Evolutionary conservation across 2,888 invertebrate species (phyloP), one percentile per base, ranked within the genome.

Genomic region (Philereme vetulata): DNA sequence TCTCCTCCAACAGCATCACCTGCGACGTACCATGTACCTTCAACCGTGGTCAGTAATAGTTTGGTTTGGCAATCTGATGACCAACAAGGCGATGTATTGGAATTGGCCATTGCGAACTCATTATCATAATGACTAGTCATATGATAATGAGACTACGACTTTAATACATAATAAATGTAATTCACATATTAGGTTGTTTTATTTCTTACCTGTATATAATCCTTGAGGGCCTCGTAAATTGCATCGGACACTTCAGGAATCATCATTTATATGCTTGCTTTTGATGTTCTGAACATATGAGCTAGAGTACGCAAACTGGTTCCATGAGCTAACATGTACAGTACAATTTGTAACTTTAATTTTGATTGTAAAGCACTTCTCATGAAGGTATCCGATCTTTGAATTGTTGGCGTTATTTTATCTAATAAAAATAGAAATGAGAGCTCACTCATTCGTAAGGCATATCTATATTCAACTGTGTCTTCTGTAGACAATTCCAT

Each of bases 301-400:
- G 48, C 51, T 47, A 66, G 7, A 57, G 21, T 49, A 21, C 63
- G 46, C 11, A 66, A 42, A 42, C 42, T 42, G 42, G 42, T 42
- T 42, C 66, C 60, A 7, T 54, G 36, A 34, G 61, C 54, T 44
- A 66, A 47, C 47, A 67, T 60, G 56, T 64, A 44, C 11, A 66
- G 40, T 43, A 66, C 56, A 55, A 59, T 66, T 64, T 66, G 52
- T 54, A 64, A 61, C 7, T 35, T 35, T 7, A 35, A 35, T 35
- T 35, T 35, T 0, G 64, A 50, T 33, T 56, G 67, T 8, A 66
- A 52, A 11, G 61, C 53, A 51, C 52, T 44, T 58, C 65, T 47
- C 65, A 68, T 61, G 9, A 68, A 44, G 2, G 62, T 67, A 46
- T 68, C 65, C 7, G 54, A 33, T 36, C 62, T 68, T 21, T 67